Evolutionary conservation across 2,888 invertebrate species (phyloP), one percentile per base, ranked within the genome.

Genomic region (Drosophila cyrtoloma): DNA sequence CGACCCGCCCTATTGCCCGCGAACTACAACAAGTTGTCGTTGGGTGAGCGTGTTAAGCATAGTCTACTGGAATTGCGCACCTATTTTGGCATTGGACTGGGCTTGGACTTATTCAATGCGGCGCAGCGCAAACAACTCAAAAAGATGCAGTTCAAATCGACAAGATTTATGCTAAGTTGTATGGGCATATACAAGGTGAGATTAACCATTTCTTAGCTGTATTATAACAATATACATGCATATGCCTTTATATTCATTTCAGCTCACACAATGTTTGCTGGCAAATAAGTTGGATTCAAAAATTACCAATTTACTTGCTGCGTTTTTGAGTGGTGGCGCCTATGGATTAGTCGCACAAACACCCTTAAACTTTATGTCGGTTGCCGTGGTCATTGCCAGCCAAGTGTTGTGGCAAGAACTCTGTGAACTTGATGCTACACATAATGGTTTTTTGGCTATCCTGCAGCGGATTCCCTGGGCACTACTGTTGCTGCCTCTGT

Each of bases 321-420:
- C 80, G 0, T 87, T 86, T 56, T 5, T 82, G 5, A 75, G 90
- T n/a, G 86, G 90, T 0, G 26, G 33, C 5, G 35, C 90, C 14
- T 85, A 73, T 42, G 50, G 57, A 3, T n/a, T 79, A 5, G 57
- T 79, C 0, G 59, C 55, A 5, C 75, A 76, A 5, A 39, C 51
- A 2, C 82, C 78, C 0, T 32, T 87, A 9, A 75, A 69, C 22
- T 67, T 76, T 19, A 77, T 85, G 85, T 62, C 81, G 1, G 58
- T 79, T 12, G 79, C 76, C 0, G 33, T 77, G 7, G 68, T 87
- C n/a, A 79, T 81, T 28, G 81, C 90, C 19, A 59, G 9, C 1
- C 89, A 85, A 42, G 84, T 79, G 0, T 32, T 86, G 56, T 85
- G 89, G 89, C 56, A 67, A 52, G 50, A 79, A 30, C 42, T 86